Percentiles rank a stretch among this genome's conserved stretches.
Conservation (phyloP, 2,888 invertebrate species). For the Teinopalpus imperialis region DNA sequence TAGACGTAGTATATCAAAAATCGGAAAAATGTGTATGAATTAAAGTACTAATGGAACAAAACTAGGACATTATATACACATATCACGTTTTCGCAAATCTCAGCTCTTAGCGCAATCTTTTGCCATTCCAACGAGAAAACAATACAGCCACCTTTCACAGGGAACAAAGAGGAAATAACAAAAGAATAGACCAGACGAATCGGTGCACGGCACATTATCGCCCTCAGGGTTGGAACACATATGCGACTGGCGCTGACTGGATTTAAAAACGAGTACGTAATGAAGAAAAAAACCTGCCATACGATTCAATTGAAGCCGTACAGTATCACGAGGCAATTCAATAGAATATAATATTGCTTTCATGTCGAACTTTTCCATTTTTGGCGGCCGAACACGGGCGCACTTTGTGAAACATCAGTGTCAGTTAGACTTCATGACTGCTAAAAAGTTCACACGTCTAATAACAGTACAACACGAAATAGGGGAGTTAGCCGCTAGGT, state of each 20-base stretch:
- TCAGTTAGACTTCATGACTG: constrained; percentile 42
- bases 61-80: constrained; percentile 38
- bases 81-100: constrained; percentile 76
- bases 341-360: constrained; percentile 37
- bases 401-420: constrained; percentile 40
- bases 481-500: constrained; percentile 63
- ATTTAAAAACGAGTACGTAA: constrained; percentile 52
- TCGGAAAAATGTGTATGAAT: too few relatives aligned
- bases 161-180: constrained; percentile 73
- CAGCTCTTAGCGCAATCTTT: constrained; percentile 74
- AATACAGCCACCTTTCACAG: constrained; percentile 71
- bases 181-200: constrained; percentile 72
- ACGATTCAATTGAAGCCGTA: constrained; percentile 34
- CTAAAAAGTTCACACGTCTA: constrained; percentile 48
- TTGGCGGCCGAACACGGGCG: constrained; percentile 43
- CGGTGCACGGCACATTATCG: constrained; percentile 61
- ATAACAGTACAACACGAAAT: constrained; percentile 53
- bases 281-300: constrained; percentile 45
- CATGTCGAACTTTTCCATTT: constrained; percentile 30
- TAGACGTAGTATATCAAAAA: too few relatives aligned
- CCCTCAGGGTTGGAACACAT: constrained; percentile 48
- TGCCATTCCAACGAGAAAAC: constrained; percentile 68
- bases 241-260: constrained; percentile 53
- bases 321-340: constrained; percentile 32
- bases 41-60: constrained; percentile 1